These are phyloP conservation scores for Meandrusa payeni DNA, from an alignment of 2,888 invertebrate genomes.

Conservation along the genomic window DNA sequence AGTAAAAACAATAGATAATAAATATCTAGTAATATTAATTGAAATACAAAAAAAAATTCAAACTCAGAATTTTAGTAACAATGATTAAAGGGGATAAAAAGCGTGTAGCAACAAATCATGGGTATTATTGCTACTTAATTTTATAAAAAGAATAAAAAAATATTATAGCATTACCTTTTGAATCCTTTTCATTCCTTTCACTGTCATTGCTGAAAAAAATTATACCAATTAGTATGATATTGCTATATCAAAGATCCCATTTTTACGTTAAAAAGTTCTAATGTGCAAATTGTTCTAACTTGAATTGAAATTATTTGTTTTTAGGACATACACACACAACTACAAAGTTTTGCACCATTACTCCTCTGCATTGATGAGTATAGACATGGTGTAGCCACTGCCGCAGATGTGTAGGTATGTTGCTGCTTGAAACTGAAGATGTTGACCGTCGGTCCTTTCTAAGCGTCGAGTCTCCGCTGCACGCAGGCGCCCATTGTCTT, in stretches of 20 bases:
- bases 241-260: not conserved
- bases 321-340: conserved; percentile 42
- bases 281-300: conserved; percentile 20
- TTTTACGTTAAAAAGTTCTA: conserved; percentile 2
- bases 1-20: too few relatives aligned
- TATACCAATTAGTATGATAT: conserved; percentile 34
- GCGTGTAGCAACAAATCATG: too few relatives aligned
- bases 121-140: too few relatives aligned
- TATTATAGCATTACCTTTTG: conserved; percentile 51
- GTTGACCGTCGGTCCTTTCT: not conserved
- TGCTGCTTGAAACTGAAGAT: conserved; percentile 13
- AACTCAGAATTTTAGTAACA: too few relatives aligned
- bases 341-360: conserved; percentile 81
- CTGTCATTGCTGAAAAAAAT: conserved; percentile 65
- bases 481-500: not conserved
- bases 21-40: too few relatives aligned
- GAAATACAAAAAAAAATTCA: too few relatives aligned
- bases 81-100: too few relatives aligned
- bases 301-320: conserved; percentile 21
- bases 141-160: too few relatives aligned
- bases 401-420: conserved; percentile 23
- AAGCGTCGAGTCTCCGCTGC: not conserved
- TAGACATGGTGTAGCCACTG: not conserved
- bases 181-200: conserved; percentile 60
- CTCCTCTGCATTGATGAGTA: conserved; percentile 36